These are phyloP conservation scores for Melozone crissalis DNA, from an alignment of 2,113 vertebrate genomes.

Conservation along the genomic window DNA sequence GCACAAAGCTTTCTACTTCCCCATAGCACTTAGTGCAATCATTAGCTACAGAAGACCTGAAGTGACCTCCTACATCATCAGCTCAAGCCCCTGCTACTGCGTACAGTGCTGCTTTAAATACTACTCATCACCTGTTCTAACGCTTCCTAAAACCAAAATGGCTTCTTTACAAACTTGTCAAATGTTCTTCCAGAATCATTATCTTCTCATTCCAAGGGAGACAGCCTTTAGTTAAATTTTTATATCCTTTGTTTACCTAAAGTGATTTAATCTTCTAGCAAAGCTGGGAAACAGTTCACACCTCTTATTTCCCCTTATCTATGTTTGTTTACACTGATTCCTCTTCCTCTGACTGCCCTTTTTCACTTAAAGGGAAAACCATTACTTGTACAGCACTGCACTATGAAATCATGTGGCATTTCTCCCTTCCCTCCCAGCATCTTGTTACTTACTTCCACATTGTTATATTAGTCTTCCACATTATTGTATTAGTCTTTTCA, in stretches of 20 bases:
- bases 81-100: not conserved
- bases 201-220: not conserved
- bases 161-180: not conserved
- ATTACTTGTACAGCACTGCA: not conserved
- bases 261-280: not conserved
- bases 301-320: not conserved
- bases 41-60: not conserved
- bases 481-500: not conserved
- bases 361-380: not conserved
- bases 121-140: not conserved
- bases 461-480: not conserved
- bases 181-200: not conserved
- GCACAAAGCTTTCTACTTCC: not conserved
- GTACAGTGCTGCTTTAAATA: not conserved
- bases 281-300: not conserved
- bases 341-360: not conserved
- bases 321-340: not conserved
- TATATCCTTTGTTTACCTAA: not conserved
- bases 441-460: not conserved
- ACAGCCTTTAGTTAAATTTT: not conserved
- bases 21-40: not conserved
- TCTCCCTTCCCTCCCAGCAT: not conserved
- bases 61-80: not conserved
- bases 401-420: not conserved
- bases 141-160: not conserved